A percentile compares a stretch with the other conserved stretches of the same genome.
These are phyloP conservation scores for Prinia subflava DNA, from an alignment of 2,113 vertebrate genomes.

Conservation along the genomic window DNA sequence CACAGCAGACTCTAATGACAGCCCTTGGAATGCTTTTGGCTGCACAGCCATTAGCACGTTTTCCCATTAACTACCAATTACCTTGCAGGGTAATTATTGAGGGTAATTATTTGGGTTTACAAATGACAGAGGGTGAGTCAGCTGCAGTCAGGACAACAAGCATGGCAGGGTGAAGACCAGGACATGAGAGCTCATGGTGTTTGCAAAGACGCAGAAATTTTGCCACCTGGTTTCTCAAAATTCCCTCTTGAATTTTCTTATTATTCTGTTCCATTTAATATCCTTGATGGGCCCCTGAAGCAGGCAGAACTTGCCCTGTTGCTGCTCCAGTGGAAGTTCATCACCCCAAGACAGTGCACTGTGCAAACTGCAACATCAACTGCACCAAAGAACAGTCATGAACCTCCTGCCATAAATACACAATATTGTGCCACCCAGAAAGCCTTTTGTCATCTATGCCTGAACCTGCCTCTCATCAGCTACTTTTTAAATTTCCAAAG, in stretches of 20 bases:
- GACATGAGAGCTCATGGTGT: not conserved
- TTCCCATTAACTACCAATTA: conserved; percentile 22
- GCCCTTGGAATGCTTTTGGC: not conserved
- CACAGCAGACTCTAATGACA: not conserved
- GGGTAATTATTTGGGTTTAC: not conserved
- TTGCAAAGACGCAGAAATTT: not conserved
- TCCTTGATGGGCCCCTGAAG: not conserved
- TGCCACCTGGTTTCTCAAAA: not conserved
- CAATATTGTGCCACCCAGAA: not conserved
- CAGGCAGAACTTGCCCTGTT: not conserved
- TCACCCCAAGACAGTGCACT: not conserved
- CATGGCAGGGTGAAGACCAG: not conserved
- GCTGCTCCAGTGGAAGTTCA: not conserved
- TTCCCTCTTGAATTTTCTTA: not conserved
- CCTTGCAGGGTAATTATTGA: not conserved
- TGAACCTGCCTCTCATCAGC: not conserved
- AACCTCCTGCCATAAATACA: not conserved
- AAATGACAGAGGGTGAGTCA: not conserved
- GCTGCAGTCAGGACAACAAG: not conserved
- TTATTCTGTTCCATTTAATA: not conserved
- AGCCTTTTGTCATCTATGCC: not conserved
- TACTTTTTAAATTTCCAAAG: not conserved
- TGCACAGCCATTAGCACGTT: not conserved
- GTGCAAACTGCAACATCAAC: not conserved
- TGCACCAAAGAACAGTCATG: not conserved